Base-by-base conservation (phyloP, 2,113 vertebrate species). In the Chamaea fasciata region DNA sequence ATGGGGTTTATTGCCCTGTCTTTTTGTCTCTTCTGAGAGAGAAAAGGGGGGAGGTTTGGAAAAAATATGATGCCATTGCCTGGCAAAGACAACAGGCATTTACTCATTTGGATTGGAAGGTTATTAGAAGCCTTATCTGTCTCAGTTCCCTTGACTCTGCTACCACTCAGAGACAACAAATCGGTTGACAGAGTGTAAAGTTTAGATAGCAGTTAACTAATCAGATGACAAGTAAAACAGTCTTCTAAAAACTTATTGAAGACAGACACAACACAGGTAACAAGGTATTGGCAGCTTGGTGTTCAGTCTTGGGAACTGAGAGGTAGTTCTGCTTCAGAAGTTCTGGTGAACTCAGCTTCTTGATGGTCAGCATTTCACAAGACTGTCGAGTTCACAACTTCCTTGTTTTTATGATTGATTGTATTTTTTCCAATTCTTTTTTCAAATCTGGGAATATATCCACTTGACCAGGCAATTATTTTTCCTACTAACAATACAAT, bases 11-110 rank as follows among this genome's bases (percentile, higher is more conserved):
- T 89, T 68, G 14, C 5, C 89, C 12, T 67, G 21, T 42, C 30
- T 70, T 63, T 83, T 44, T 76, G 44, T 42, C 13, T 35, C 6
- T 69, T 83, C 59, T 53, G 41, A 49, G 35, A 78, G 5, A 74
- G 4, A 2, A 53, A 69, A 90, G 6, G 0, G 3, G 3, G 1
- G 16, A 69, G 2, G 6, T 74, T 82, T 62, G 15, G 31, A 95
- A 90, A 90, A 31, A 79, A 49, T 7, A 28, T 20, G 11, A 55
- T 46, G 12, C 9, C 13, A 5, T 27, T 63, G 13, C 4, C 33
- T 79, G 52, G 19, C 6, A 79, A 88, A 85, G 44, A 68, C 39
- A 57, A 15, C 0, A 1, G 46, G 18, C 5, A 33, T 35, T 41
- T 69, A 56, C 15, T 41, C 41, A 42, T n/a, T 60, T 39, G 42